Evolutionary conservation across 2,797 vertebrate genomes (phyloP), one percentile per base, ranked within the genome.

Genomic region (Menidia menidia): DNA sequence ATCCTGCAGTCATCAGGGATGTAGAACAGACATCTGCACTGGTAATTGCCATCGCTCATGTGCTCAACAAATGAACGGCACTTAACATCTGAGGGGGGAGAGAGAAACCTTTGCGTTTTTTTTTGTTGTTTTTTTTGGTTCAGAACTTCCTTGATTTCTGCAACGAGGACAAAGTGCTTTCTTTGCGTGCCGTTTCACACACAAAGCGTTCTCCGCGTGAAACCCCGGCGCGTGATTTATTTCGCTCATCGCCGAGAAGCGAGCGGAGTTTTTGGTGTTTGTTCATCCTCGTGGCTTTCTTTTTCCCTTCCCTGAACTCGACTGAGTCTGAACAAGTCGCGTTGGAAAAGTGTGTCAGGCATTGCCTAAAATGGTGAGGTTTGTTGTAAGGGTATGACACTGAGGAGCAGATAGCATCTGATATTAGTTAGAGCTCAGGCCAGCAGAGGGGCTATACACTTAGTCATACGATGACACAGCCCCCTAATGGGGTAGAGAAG

Each of bases 391-490:
- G 50, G 58, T 59, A 73, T 48, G 69, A 78, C 66, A 60, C 58
- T 4, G 12, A 31, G 63, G 19, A 81, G 63, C 68, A 84, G 86
- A 89, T 80, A 73, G 85, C 75, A 82, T 90, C 66, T 81, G 83
- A 87, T 87, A 81, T 90, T 73, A 69, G 79, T 69, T n/a, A 3
- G 61, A 55, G 80, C 83, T 85, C 60, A 56, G 67, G 82, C 62
- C 13, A 71, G 76, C 63, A 61, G 77, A 84, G 59, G 62, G 85
- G 87, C 86, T 89, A 78, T 89, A 81, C 74, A 86, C 84, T 85
- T 85, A 88, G 87, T 87, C 86, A 77, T 89, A 79, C n/a, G 74
- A 88, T 88, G 88, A 90, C 92, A 91, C 82, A 62, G 82, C 80
- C 78, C 78, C 63, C 78, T 89, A 91, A 92, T 89, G 90, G 90